These are phyloP conservation scores for Calypte anna DNA, from an alignment of 2,113 vertebrate species.

Conservation along the genomic window DNA sequence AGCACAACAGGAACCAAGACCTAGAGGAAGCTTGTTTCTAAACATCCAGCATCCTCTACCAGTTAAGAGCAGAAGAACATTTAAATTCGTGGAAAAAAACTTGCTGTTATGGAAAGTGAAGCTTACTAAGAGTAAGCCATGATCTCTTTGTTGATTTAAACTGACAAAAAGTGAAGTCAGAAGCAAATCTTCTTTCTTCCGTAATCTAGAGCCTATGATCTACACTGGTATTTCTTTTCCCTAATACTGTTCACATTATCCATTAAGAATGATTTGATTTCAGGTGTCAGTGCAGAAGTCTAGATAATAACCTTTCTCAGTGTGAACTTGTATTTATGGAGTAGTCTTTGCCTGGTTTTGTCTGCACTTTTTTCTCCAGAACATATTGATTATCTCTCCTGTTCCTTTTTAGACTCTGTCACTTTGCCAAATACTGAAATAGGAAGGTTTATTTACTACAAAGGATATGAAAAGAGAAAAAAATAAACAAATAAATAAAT, in stretches of 20 bases:
- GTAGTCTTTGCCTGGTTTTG: slow-evolving; percentile 67
- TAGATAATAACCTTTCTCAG: slow-evolving; percentile 52
- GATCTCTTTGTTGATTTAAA: slow-evolving; percentile 69
- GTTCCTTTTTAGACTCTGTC: slow-evolving; percentile 67
- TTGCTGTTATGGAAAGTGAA: slow-evolving; percentile 43
- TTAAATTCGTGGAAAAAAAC: slow-evolving; percentile 16
- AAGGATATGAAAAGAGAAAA: not conserved
- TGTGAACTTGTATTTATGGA: slow-evolving; percentile 62
- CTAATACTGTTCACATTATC: slow-evolving; percentile 43
- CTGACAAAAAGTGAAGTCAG: slow-evolving; percentile 53
- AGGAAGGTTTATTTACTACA: slow-evolving; percentile 68
- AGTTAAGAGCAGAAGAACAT: slow-evolving; percentile 44
- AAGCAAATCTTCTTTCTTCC: slow-evolving; percentile 49
- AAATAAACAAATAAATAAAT: not conserved
- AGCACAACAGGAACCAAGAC: slow-evolving; percentile 41
- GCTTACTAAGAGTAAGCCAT: slow-evolving; percentile 23
- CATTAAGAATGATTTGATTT: slow-evolving; percentile 69
- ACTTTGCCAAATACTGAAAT: slow-evolving; percentile 68
- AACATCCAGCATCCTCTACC: slow-evolving; percentile 57
- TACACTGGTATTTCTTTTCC: not conserved
- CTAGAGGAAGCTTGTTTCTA: slow-evolving; percentile 43
- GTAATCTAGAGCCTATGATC: slow-evolving; percentile 46
- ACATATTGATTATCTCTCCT: slow-evolving; percentile 68
- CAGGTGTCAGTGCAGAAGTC: slow-evolving; percentile 38
- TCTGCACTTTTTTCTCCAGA: slow-evolving; percentile 61